Evolutionary conservation across 1,140 invertebrate genomes (phyloP).

Genomic region (Eubasilissa regina): DNA sequence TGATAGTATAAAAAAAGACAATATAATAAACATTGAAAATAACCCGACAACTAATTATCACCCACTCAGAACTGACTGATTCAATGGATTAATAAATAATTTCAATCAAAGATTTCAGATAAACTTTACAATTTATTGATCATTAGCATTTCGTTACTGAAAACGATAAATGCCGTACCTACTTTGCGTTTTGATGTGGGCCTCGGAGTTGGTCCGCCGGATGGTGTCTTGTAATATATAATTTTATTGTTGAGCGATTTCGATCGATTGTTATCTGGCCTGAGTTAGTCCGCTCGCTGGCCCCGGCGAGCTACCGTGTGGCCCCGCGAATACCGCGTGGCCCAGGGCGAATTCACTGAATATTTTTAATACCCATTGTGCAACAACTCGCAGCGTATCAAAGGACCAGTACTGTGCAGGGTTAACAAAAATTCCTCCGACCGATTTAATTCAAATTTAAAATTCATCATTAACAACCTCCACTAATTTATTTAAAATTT

Average conservation of each 20-base stretch:
- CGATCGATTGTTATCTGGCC: slow-evolving; percentile 12
- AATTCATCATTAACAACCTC: no score
- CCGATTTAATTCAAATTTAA: no score
- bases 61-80: not conserved
- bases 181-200: not conserved
- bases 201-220: not conserved
- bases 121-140: slow-evolving; percentile 1
- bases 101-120: not conserved
- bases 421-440: no score
- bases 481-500: no score
- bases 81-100: not conserved
- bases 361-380: not conserved
- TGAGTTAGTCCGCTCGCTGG: not conserved
- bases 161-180: not conserved
- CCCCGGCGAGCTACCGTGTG: slow-evolving; percentile 22
- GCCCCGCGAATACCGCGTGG: slow-evolving; percentile 12
- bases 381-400: slow-evolving; percentile 4
- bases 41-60: no score
- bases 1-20: no score
- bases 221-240: not conserved
- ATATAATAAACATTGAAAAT: no score
- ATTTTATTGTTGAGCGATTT: slow-evolving; percentile 25
- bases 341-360: not conserved
- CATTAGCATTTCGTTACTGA: not conserved
- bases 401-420: not conserved